These are phyloP conservation scores for Dorcus hopei DNA, from an alignment of 2,888 invertebrate species.

Conservation along the genomic window DNA sequence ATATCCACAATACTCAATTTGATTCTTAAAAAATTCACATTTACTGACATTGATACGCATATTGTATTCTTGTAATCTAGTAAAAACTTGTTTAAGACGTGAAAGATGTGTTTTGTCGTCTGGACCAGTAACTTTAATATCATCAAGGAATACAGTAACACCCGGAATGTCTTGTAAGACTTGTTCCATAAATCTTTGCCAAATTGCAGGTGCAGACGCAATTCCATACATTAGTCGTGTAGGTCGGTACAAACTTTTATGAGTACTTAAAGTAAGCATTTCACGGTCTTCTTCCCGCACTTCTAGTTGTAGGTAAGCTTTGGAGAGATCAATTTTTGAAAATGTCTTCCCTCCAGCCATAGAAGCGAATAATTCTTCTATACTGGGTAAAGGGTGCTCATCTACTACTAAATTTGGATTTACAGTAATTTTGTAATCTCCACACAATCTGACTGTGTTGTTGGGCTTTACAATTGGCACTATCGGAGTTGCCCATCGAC, in stretches of 20 bases:
- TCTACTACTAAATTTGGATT: slow-evolving; percentile 27
- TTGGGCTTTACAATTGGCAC: slow-evolving; percentile 34
- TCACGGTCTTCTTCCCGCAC: slow-evolving; percentile 33
- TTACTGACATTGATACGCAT: slow-evolving; percentile 32
- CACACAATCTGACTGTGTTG: slow-evolving; percentile 28
- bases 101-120: slow-evolving; percentile 28
- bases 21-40: slow-evolving; percentile 30
- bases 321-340: slow-evolving; percentile 29
- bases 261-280: slow-evolving; percentile 37
- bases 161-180: slow-evolving; percentile 30
- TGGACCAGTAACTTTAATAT: slow-evolving; percentile 27
- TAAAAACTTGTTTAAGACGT: slow-evolving; percentile 27
- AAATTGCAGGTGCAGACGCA: slow-evolving; percentile 36
- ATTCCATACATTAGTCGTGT: slow-evolving; percentile 36
- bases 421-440: slow-evolving; percentile 28
- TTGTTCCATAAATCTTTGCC: slow-evolving; percentile 35
- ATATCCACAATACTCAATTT: slow-evolving; percentile 35
- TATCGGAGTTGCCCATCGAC: slow-evolving; percentile 39
- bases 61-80: slow-evolving; percentile 26
- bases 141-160: slow-evolving; percentile 26
- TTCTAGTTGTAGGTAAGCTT: slow-evolving; percentile 39
- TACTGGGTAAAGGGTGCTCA: slow-evolving; percentile 26
- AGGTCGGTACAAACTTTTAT: slow-evolving; percentile 36
- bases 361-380: slow-evolving; percentile 25
- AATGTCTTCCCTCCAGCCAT: slow-evolving; percentile 28